Base-by-base conservation (phyloP, 1,140 invertebrate genomes). In the Bradynema listronoti region DNA sequence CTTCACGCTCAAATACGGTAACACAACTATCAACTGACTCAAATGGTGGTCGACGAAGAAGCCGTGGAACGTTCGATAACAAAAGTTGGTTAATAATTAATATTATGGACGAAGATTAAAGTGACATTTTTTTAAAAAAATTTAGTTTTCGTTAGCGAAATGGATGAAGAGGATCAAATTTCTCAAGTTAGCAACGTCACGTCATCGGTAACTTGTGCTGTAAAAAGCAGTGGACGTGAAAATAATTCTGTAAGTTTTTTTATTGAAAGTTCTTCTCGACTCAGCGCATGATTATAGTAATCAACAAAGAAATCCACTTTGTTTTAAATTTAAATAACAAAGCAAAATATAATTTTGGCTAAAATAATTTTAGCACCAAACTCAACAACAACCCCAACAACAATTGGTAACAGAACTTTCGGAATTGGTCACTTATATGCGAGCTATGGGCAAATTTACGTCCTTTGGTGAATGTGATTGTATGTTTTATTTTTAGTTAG, bases 371-470 rank as follows among this genome's bases (percentile, higher is more conserved):
- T n/a, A n/a, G n/a, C n/a, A n/a, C n/a, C n/a, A n/a, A n/a, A n/a
- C n/a, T n/a, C n/a, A n/a, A n/a, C n/a, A n/a, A n/a, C n/a, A n/a
- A n/a, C n/a, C n/a, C n/a, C n/a, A n/a, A n/a, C 47, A 50, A 27
- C 47, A 25, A 4, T 50, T 50, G 19, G 66, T 69, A 0, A 68
- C 67, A 16, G 66, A 68, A 61, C 29, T 68, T 1, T 63, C 57
- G 11, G 66, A 69, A 46, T 47, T 68, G 34, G 66, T 68, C 16
- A 71, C 58, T 19, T 71, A 69, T 41, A 68, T 69, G 68, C 58
- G 68, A 14, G 67, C 67, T 4, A 69, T 69, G 67, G 67, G 67
- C 9, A 66, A 68, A 29, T 68, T 69, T 43, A 69, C 67, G 22
- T 64, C 65, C 11, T 69, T 69, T 45, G 66, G 46, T 24, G 69